Evolutionary conservation across 1,140 invertebrate genomes (phyloP).

Genomic region (Drosophila sp.): DNA sequence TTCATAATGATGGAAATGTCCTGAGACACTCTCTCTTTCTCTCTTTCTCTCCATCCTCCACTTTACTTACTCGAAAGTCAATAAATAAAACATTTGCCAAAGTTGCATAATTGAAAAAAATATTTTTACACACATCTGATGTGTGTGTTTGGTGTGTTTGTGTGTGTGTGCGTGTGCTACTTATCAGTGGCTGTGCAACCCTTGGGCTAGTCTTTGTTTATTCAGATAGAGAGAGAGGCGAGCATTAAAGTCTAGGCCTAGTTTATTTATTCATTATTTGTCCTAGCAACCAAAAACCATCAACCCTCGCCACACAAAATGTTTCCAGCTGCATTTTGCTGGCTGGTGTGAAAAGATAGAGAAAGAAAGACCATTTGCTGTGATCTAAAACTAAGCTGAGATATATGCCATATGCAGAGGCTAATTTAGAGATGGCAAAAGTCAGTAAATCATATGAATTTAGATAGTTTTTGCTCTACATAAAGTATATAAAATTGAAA

Average conservation of each 20-base stretch:
- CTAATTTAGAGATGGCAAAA: constrained; percentile 18
- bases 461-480: too few species aligned
- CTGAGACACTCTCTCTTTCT: constrained; percentile 21
- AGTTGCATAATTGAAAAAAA: constrained; percentile 77
- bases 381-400: constrained; percentile 20
- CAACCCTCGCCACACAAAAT: constrained; percentile 48
- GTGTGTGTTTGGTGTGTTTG: constrained; percentile 27
- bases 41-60: background rate
- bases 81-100: constrained; percentile 78
- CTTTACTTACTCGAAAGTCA: constrained; percentile 50
- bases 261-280: constrained; percentile 15
- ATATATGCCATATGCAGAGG: constrained; percentile 9
- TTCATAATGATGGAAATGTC: constrained; percentile 50
- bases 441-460: background rate
- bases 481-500: too few species aligned
- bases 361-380: background rate
- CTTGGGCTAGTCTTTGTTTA: constrained; percentile 20
- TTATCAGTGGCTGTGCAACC: constrained; percentile 53
- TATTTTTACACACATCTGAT: constrained; percentile 13
- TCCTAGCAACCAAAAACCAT: constrained; percentile 17
- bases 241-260: constrained; percentile 11
- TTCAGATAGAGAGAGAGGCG: constrained; percentile 5
- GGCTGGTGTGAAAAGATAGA: constrained; percentile 46
- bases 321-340: constrained; percentile 66
- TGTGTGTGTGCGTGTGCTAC: constrained; percentile 39